These are phyloP conservation scores for Siniperca scherzeri DNA, from an alignment of 2,797 vertebrate genomes.

Conservation along the genomic window DNA sequence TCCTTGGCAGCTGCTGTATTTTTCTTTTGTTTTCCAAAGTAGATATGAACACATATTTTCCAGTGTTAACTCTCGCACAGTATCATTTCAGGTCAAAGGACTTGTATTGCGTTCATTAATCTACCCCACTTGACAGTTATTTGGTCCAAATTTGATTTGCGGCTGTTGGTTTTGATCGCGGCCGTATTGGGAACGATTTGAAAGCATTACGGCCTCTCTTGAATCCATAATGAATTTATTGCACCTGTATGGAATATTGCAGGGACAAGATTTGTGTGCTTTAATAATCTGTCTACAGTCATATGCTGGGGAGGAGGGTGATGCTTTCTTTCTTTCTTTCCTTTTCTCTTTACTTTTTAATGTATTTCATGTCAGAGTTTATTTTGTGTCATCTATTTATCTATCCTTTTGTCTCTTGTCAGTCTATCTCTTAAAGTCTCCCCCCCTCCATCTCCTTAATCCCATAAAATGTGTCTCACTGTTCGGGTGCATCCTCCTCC, in stretches of 20 bases:
- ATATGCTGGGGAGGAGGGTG: conserved; percentile 30
- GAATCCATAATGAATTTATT: conserved; percentile 74
- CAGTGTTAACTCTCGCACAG: conserved; percentile 38
- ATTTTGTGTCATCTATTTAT: neutral
- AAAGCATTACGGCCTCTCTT: conserved; percentile 58
- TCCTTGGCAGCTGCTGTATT: conserved; percentile 71
- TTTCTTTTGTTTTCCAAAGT: conserved; percentile 77
- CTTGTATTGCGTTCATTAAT: conserved; percentile 78
- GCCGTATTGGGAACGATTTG: conserved; percentile 64
- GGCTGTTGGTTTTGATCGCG: conserved; percentile 73
- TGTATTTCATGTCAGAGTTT: conserved; percentile 5
- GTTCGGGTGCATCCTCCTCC: conserved; percentile 55
- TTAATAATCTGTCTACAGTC: conserved; percentile 62
- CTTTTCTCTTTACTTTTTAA: neutral
- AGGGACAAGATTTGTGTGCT: conserved; percentile 65
- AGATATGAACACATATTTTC: conserved; percentile 61
- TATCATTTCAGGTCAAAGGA: conserved; percentile 66
- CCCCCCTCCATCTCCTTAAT: conserved; percentile 29
- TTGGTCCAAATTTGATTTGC: conserved; percentile 76
- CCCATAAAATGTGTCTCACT: conserved; percentile 48
- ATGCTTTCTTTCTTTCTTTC: conserved; percentile 7
- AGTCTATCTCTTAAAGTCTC: conserved; percentile 20
- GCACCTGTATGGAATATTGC: conserved; percentile 66
- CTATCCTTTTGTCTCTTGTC: conserved; percentile 34
- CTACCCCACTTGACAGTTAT: conserved; percentile 72